Evolutionary conservation across 2,797 vertebrate species (phyloP), one percentile per base, ranked within the genome.

Genomic region (Chromis chromis): DNA sequence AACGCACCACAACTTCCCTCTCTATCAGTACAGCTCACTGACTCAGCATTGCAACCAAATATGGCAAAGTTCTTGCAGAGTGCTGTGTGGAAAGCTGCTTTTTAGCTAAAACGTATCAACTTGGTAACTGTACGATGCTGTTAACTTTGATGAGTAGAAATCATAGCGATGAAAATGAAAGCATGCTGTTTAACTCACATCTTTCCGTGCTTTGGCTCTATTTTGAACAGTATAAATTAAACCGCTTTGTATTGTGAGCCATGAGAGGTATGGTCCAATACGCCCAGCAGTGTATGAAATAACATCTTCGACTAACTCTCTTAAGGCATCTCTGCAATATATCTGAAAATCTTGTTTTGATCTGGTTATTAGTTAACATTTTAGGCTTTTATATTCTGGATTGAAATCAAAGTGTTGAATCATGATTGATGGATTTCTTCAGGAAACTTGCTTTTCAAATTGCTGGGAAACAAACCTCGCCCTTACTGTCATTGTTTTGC

Each of bases 401-500:
- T 16, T 60, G 3, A 55, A 49, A 27, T 57, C 5, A 68, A 82
- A 54, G 12, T 28, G 44, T 25, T n/a, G 39, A 1, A 39, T 52
- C 0, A n/a, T 33, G 31, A 54, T 70, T 50, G 57, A 19, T 50
- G 9, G 22, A 9, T 10, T 60, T 55, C 24, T 46, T 59, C 7
- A 42, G 31, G 36, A 36, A 33, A 3, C 14, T 24, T 71, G 36
- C 0, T 4, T 66, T 78, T 78, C 14, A 61, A 14, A 24, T 63
- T 31, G 31, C n/a, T 54, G 57, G 19, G 21, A 74, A 68, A 48
- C 10, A 55, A 66, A 59, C 36, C 24, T 75, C 61, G 60, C 13
- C 5, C 16, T 56, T 2, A n/a, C 7, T 53, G 21, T 65, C 17
- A 31, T 8, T 76, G 52, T 64, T 73, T 64, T 56, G 42, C 31